phyloP scores from a whole-genome alignment of 2,797 vertebrate species.

The Spinus pinus region DNA sequence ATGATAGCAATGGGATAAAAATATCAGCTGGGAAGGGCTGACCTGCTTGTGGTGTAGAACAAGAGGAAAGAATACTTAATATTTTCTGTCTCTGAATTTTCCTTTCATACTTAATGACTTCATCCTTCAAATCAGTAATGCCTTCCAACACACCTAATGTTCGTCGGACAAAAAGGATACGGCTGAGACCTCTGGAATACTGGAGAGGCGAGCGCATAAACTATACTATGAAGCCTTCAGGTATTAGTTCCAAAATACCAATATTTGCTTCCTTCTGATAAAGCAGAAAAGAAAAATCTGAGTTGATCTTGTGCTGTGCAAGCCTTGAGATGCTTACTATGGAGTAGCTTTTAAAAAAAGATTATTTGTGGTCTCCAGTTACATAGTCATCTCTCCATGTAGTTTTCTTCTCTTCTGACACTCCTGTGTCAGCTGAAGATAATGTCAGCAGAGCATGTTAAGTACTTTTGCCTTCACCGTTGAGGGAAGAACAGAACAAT shows the following conservation, averaged over 20 bases:
- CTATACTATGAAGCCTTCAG: conserved; percentile 59
- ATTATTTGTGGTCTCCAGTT: neutral
- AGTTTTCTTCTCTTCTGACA: neutral
- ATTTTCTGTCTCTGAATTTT: neutral
- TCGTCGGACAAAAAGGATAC: conserved; percentile 73
- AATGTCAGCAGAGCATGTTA: neutral
- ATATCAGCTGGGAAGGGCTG: neutral
- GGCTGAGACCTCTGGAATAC: conserved; percentile 74
- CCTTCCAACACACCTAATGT: conserved; percentile 73
- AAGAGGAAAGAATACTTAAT: neutral
- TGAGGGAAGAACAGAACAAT: neutral
- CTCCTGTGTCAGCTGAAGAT: neutral
- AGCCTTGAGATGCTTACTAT: neutral
- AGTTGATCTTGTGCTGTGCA: neutral
- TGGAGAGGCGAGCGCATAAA: conserved; percentile 76
- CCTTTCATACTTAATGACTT: neutral
- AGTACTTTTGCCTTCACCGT: neutral
- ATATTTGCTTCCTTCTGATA: neutral
- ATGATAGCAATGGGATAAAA: neutral
- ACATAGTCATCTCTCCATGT: neutral
- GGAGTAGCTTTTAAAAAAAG: neutral
- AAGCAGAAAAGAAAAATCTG: neutral
- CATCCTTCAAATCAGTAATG: conserved; percentile 57
- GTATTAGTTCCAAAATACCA: conserved; percentile 36
- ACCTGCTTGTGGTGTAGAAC: neutral